phyloP scores from a whole-genome alignment of 2,113 vertebrate species.

The Eulemur rufifrons region DNA sequence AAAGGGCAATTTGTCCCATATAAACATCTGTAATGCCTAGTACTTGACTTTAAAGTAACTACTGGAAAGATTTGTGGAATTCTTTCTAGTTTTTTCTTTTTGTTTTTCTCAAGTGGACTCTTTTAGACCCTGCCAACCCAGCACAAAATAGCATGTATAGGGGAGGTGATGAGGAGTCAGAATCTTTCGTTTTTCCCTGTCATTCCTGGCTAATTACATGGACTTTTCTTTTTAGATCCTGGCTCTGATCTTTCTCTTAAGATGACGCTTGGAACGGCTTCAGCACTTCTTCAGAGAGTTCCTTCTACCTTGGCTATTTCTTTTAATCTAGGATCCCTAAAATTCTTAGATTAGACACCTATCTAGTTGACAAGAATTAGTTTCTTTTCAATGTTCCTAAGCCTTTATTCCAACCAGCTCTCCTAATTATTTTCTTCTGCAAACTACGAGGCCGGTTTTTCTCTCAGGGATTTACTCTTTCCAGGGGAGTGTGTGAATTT shows the following conservation, averaged over 20 bases:
- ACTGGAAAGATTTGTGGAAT: neutral
- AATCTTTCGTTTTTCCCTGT: neutral
- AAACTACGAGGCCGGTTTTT: neutral
- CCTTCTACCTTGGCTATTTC: neutral
- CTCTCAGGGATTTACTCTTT: neutral
- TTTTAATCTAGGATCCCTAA: neutral
- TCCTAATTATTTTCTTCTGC: neutral
- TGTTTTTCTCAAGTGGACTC: neutral
- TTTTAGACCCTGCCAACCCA: neutral
- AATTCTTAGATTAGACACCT: neutral
- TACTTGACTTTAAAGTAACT: neutral
- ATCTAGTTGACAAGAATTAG: neutral
- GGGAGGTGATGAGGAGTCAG: neutral
- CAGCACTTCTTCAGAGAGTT: neutral
- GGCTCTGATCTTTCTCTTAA: neutral
- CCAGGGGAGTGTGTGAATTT: neutral
- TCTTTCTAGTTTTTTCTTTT: constrained; percentile 19
- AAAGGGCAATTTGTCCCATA: neutral
- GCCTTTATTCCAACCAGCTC: neutral
- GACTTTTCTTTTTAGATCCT: neutral
- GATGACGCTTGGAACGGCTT: neutral
- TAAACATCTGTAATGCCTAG: neutral
- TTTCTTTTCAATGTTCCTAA: neutral
- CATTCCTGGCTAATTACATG: neutral
- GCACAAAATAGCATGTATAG: neutral